Percentiles rank a stretch among this genome's conserved stretches.
Evolutionary conservation across 2,113 vertebrate species (phyloP).

Genomic region (Carollia perspicillata): DNA sequence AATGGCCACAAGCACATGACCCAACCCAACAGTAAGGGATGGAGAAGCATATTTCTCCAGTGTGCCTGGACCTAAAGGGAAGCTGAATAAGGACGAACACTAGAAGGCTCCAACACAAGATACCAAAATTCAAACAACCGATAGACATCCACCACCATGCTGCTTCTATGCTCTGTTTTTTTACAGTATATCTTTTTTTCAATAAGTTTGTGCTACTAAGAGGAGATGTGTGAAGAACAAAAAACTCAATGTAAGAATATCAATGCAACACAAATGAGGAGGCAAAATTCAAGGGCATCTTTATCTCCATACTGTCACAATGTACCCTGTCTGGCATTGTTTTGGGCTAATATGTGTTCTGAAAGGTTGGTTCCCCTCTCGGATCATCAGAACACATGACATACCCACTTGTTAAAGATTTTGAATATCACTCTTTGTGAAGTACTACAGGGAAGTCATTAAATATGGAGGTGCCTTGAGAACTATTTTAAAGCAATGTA

Average conservation of each 20-base stretch:
- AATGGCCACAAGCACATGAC: neutral
- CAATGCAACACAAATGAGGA: neutral
- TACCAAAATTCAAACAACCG: neutral
- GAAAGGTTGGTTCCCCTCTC: neutral
- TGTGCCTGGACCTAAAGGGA: neutral
- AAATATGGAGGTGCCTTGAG: neutral
- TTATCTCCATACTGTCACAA: neutral
- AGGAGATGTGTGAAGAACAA: neutral
- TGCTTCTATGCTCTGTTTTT: neutral
- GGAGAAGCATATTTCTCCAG: neutral
- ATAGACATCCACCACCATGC: neutral
- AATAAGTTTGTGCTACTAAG: neutral
- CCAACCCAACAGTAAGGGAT: neutral
- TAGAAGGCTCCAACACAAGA: neutral
- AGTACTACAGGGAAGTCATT: neutral
- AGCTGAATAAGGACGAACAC: neutral
- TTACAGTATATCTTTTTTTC: neutral
- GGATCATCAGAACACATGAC: neutral
- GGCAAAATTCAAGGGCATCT: neutral
- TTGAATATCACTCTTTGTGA: neutral
- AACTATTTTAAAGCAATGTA: neutral
- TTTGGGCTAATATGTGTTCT: neutral
- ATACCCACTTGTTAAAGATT: neutral
- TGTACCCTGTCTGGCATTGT: neutral
- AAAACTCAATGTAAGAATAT: neutral